Conservation (phyloP, 2,888 invertebrate genomes). For the Sesia apiformis region DNA sequence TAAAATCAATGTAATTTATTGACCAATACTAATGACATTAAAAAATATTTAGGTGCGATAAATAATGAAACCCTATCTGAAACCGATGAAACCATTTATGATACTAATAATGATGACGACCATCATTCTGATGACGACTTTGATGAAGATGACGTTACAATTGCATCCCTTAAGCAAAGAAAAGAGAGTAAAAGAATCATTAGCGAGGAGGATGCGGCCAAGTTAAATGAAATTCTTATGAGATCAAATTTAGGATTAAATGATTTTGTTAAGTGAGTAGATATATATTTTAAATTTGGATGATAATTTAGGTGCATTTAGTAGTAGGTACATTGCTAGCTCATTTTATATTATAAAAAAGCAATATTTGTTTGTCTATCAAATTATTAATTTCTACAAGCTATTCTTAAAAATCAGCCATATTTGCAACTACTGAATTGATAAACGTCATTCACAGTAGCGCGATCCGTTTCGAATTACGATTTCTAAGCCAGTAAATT, state of each 20-base stretch:
- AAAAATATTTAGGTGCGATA: conserved; percentile 28
- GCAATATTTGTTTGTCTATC: too few relatives aligned
- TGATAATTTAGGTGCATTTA: background rate
- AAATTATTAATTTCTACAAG: too few relatives aligned
- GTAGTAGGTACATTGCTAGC: background rate
- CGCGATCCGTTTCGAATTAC: too few relatives aligned
- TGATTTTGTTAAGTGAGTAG: conserved; percentile 38
- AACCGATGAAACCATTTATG: conserved; percentile 14
- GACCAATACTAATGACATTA: conserved; percentile 39
- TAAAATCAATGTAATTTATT: background rate
- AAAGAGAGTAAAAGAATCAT: conserved; percentile 36
- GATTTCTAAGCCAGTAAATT: too few relatives aligned
- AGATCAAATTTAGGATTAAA: conserved; percentile 46
- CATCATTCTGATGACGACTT: conserved; percentile 31
- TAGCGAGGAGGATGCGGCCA: conserved; percentile 29
- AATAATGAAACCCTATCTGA: conserved; percentile 17
- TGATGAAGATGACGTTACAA: conserved; percentile 40
- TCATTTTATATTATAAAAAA: background rate
- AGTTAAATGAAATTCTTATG: conserved; percentile 40
- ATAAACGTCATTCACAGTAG: too few relatives aligned
- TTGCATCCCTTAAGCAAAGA: conserved; percentile 43
- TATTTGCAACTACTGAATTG: too few relatives aligned
- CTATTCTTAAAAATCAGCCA: too few relatives aligned
- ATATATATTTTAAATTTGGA: background rate
- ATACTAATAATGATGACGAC: conserved; percentile 16